Evolutionary conservation across 2,113 vertebrate genomes (phyloP).

Genomic region (Pungitius pungitius): DNA sequence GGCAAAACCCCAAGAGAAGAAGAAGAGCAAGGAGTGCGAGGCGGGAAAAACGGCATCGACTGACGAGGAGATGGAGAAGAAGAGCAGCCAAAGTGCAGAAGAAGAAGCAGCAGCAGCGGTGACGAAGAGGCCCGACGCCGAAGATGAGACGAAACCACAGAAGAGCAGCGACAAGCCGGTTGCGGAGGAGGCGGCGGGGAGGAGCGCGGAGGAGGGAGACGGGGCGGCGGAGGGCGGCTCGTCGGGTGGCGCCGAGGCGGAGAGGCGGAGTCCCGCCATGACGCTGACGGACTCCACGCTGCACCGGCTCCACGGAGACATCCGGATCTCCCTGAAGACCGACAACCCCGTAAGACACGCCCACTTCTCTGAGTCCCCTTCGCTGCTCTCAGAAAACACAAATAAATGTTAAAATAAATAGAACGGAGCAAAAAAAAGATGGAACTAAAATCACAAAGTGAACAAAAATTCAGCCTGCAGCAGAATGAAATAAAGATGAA

Average conservation of each 20-base stretch:
- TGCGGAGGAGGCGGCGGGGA: neutral
- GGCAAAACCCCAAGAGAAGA: neutral
- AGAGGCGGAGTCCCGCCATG: conserved; percentile 20
- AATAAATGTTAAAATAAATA: too few species aligned
- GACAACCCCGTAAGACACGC: conserved; percentile 88
- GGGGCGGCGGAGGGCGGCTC: neutral
- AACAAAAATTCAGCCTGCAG: too few species aligned
- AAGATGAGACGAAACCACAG: neutral
- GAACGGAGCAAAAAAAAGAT: too few species aligned
- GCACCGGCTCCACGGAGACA: conserved; percentile 93
- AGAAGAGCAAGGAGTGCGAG: neutral
- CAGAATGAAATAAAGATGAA: too few species aligned
- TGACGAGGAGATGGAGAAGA: neutral
- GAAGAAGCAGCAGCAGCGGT: neutral
- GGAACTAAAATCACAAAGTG: too few species aligned
- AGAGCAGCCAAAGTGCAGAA: neutral
- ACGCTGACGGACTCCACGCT: conserved; percentile 89
- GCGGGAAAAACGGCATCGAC: neutral
- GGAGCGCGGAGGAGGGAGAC: neutral
- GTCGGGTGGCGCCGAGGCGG: neutral
- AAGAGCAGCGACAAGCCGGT: neutral
- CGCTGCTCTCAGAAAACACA: too few species aligned
- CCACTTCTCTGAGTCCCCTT: neutral
- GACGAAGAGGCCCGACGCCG: neutral
- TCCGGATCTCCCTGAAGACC: conserved; percentile 92